Conservation (phyloP, 2,797 vertebrate genomes). For the Sylvia borin region DNA sequence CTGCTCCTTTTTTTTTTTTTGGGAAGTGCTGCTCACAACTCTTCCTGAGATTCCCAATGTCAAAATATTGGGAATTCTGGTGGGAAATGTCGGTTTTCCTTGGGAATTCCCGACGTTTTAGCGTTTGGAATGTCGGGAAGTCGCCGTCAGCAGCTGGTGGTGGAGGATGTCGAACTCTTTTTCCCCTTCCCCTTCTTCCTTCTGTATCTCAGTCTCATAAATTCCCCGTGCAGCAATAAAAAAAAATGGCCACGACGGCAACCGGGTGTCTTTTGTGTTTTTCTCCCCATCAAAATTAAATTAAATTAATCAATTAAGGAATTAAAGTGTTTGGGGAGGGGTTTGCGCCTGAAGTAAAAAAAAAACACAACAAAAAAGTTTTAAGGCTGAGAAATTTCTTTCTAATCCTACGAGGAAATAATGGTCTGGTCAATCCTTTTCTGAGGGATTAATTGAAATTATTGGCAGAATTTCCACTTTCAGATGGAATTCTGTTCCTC, state of each 20-base stretch:
- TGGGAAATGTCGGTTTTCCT: too few relatives aligned
- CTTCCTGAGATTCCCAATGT: too few relatives aligned
- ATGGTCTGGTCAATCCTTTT: fast-evolving
- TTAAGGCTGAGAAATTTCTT: not conserved
- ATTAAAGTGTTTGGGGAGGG: not conserved
- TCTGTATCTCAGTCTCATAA: not conserved
- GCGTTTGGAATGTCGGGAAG: fast-evolving
- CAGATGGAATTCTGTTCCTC: not conserved
- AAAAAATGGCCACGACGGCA: conserved; percentile 44
- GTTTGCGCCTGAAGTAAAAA: not conserved
- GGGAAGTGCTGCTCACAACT: too few relatives aligned
- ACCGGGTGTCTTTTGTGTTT: not conserved
- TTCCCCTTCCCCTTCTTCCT: not conserved
- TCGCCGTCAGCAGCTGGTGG: not conserved
- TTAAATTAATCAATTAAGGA: too few relatives aligned
- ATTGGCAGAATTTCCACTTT: not conserved
- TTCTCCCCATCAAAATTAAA: too few relatives aligned
- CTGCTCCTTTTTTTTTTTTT: not conserved
- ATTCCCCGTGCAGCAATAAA: conserved; percentile 15
- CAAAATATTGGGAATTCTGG: too few relatives aligned
- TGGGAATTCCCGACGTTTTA: not conserved
- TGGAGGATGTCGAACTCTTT: not conserved
- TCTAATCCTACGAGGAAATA: not conserved
- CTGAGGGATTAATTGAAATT: not conserved
- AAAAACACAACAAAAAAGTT: too few relatives aligned